A percentile compares a stretch with the other conserved stretches of the same genome.
phyloP scores from a whole-genome alignment of 1,140 invertebrate species.

The Neodiprion lecontei region DNA sequence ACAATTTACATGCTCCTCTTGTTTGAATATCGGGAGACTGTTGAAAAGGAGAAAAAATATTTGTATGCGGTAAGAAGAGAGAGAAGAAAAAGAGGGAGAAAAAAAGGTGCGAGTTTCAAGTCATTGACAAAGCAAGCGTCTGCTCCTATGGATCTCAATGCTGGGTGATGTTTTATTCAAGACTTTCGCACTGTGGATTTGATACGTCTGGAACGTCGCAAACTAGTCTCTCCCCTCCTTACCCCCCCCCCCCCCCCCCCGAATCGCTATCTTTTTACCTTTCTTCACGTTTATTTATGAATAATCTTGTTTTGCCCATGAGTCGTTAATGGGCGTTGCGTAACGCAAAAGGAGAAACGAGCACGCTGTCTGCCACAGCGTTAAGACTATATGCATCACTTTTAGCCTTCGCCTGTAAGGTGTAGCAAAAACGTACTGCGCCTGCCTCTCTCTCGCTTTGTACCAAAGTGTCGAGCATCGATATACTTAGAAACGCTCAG shows the following conservation, averaged over 20 bases:
- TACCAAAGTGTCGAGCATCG: not conserved
- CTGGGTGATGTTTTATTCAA: not conserved
- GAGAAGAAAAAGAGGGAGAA: too few species aligned
- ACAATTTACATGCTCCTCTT: too few species aligned
- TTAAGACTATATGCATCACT: not conserved
- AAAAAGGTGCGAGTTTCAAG: not conserved
- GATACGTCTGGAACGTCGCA: not conserved
- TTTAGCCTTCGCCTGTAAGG: slow-evolving; percentile 1
- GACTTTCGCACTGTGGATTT: not conserved
- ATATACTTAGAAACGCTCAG: not conserved
- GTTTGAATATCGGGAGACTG: too few species aligned
- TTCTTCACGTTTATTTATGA: not conserved
- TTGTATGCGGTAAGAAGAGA: too few species aligned
- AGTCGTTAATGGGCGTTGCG: not conserved
- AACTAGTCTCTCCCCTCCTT: not conserved
- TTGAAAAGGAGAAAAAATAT: not conserved
- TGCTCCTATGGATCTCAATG: not conserved
- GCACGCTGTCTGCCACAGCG: not conserved
- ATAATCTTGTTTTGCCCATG: not conserved
- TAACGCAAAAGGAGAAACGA: not conserved
- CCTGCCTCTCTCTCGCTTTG: not conserved
- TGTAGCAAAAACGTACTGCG: not conserved
- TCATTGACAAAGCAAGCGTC: not conserved
- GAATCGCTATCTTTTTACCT: too few species aligned
- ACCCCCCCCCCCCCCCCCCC: not conserved